phyloP scores from a whole-genome alignment of 2,888 invertebrate species.

The Sarcophaga carnaria region DNA sequence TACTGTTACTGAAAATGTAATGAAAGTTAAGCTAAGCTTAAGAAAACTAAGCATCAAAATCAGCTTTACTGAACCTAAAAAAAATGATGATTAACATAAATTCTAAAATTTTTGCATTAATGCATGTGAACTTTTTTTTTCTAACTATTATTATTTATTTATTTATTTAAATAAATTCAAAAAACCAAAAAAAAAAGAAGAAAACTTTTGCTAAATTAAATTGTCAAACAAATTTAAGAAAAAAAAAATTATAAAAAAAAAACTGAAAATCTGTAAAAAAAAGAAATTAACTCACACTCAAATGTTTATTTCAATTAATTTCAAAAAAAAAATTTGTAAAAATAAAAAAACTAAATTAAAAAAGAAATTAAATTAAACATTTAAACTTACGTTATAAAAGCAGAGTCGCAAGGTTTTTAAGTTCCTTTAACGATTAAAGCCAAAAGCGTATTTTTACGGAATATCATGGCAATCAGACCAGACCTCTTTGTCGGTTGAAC shows the following conservation, averaged over 20 bases:
- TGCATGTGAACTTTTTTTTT: slow-evolving; percentile 63
- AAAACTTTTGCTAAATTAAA: slow-evolving; percentile 49
- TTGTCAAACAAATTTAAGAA: slow-evolving; percentile 1
- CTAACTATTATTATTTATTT: slow-evolving; percentile 44
- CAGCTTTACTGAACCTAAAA: slow-evolving; percentile 66
- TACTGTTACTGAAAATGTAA: too few species aligned
- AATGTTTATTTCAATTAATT: slow-evolving; percentile 34
- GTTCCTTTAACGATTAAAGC: too few species aligned
- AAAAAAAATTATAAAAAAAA: slow-evolving; percentile 36
- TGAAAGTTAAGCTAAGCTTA: too few species aligned
- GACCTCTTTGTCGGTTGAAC: too few species aligned
- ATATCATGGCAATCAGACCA: too few species aligned
- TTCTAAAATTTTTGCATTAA: slow-evolving; percentile 69
- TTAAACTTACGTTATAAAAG: slow-evolving; percentile 22
- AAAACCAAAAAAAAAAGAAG: slow-evolving; percentile 27
- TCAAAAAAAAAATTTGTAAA: slow-evolving; percentile 14
- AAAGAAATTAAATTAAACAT: neutral
- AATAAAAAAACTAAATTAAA: neutral
- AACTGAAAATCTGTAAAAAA: too few species aligned
- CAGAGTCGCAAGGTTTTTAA: neutral
- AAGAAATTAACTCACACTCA: neutral
- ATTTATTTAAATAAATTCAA: slow-evolving; percentile 58
- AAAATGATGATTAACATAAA: slow-evolving; percentile 63
- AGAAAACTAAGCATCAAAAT: slow-evolving; percentile 62
- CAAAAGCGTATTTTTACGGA: too few species aligned